Conservation (phyloP, 2,113 vertebrate species). For the Galbula dea region DNA sequence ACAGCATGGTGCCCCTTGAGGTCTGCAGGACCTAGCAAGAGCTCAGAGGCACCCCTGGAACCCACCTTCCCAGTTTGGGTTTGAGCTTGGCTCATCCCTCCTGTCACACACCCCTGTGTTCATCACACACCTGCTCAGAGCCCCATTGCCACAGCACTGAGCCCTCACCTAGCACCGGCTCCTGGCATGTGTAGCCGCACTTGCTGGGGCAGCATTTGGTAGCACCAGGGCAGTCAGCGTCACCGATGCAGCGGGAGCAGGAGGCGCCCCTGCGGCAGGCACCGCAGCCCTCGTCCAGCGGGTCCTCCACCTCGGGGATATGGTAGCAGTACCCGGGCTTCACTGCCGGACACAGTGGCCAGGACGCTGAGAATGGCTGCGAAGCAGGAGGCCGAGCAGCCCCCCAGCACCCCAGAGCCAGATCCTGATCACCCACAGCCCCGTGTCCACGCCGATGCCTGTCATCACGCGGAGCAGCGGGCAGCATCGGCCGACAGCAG, state of each 20-base stretch:
- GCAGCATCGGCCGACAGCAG: fast-evolving
- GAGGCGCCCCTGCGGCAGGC: not conserved
- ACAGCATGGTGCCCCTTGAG: fast-evolving
- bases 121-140: fast-evolving
- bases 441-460: fast-evolving
- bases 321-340: slow-evolving; percentile 55
- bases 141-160: fast-evolving
- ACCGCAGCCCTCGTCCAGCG: not conserved
- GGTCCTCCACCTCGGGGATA: not conserved
- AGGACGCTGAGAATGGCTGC: fast-evolving
- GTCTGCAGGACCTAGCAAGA: not conserved
- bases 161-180: slow-evolving; percentile 46
- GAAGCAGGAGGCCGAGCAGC: not conserved
- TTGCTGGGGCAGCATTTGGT: slow-evolving; percentile 62
- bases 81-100: not conserved
- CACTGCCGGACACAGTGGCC: not conserved
- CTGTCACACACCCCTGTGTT: not conserved
- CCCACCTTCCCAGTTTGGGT: too few species aligned
- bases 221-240: not conserved
- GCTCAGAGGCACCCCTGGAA: not conserved
- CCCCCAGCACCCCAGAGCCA: not conserved
- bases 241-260: not conserved
- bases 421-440: fast-evolving
- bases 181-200: slow-evolving; percentile 43
- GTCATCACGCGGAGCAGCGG: fast-evolving